Evolutionary conservation across 2,797 vertebrate species (phyloP), one percentile per base, ranked within the genome.

Genomic region (Chrysocyon brachyurus): DNA sequence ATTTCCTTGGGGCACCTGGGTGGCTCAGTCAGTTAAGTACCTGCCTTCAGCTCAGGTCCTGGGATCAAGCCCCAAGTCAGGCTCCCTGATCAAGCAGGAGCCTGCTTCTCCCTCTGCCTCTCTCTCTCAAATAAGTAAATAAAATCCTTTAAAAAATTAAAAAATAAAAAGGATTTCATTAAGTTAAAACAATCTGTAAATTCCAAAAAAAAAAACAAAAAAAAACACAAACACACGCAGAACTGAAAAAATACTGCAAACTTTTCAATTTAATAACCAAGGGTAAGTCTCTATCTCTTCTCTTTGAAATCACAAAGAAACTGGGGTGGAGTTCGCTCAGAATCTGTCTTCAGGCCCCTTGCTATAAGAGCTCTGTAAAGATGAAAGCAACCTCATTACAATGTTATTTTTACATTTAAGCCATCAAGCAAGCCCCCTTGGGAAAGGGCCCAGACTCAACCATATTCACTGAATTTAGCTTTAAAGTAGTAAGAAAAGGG

Each of bases 201-300:
- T 91, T 78, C 46, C 36, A 46, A 70, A 72, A 72, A 40, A 40
- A 6, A 7, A 57, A 16, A 36, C 36, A 36, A 36, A n/a, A n/a
- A n/a, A n/a, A n/a, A n/a, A n/a, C n/a, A 36, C 36, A 36, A 36
- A 36, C 36, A 16, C 46, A 57, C 9, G 12, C 46, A 59, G 16
- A 92, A 95, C 31, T 77, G 46, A 54, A 93, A 63, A 72, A 61
- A 40, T 33, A 79, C 1, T 70, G 15, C 59, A 40, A 70, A 78
- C 17, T 85, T 96, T 84, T 93, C 77, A 28, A 70, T 78, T 78
- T 89, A 88, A 78, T 85, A 54, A 70, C 56, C 7, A 61, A 52
- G n/a, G 83, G 12, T 28, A 89, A 54, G n/a, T 68, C 33, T 63
- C 52, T 77, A 36, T 90, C 22, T 77, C 21, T 63, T 68, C 9